A percentile compares a stretch with the other conserved stretches of the same genome.
These are phyloP conservation scores for Schizopygopsis malacanthus DNA, from an alignment of 2,797 vertebrate genomes.

Conservation along the genomic window DNA sequence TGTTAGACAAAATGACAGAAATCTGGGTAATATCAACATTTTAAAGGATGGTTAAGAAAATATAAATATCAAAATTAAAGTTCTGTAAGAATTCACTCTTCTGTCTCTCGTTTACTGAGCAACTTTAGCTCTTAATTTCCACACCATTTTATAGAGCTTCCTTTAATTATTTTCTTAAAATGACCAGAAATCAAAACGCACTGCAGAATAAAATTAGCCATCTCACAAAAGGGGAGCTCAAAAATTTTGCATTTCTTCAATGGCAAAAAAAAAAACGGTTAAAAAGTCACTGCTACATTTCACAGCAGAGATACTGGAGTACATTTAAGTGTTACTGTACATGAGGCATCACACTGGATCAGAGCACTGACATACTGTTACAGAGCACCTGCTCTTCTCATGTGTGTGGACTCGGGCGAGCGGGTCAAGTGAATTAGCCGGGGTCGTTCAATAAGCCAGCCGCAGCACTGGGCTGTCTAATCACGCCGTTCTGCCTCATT, in stretches of 20 bases:
- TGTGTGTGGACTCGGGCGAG: slow-evolving; percentile 49
- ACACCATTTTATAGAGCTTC: background rate
- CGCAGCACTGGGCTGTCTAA: slow-evolving; percentile 58
- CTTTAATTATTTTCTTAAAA: background rate
- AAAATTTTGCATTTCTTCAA: background rate
- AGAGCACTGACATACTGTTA: background rate
- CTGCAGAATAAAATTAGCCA: background rate
- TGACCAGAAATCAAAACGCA: background rate
- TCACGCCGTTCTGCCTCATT: slow-evolving; percentile 67
- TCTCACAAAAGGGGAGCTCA: background rate
- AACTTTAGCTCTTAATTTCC: background rate
- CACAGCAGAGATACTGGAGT: background rate
- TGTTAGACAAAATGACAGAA: background rate
- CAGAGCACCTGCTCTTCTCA: slow-evolving; percentile 15
- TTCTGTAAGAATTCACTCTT: background rate
- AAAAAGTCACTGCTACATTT: background rate
- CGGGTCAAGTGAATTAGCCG: slow-evolving; percentile 64
- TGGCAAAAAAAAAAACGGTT: background rate
- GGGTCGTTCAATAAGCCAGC: slow-evolving; percentile 64
- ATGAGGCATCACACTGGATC: background rate
- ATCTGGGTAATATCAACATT: background rate
- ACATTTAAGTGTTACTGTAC: background rate
- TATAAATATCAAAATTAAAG: background rate
- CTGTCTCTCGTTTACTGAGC: background rate
- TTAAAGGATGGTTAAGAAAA: background rate